Conservation (phyloP, 2,888 invertebrate genomes). For the Orthosia cruda region DNA sequence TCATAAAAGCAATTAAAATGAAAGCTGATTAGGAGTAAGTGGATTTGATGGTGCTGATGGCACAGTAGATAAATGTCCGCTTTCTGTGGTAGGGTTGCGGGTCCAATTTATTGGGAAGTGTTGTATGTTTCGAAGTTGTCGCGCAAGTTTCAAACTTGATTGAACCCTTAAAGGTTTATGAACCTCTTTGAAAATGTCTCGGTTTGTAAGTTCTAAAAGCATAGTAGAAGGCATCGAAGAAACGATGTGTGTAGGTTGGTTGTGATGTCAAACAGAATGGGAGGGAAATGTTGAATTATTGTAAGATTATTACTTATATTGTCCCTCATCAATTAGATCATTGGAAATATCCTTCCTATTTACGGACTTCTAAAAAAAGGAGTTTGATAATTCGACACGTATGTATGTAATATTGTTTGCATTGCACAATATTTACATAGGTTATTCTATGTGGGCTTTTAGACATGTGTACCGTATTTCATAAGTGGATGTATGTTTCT, state of each 20-base stretch:
- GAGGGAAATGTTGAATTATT: no score
- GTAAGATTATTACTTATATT: neutral
- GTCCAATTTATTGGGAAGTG: neutral
- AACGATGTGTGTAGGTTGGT: no score
- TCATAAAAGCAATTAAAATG: slow-evolving; percentile 63
- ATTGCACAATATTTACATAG: no score
- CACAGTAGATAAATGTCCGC: neutral
- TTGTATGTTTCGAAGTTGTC: neutral
- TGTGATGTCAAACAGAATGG: no score
- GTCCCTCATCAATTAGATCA: neutral
- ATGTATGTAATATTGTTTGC: no score
- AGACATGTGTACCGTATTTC: no score
- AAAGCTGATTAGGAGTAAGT: slow-evolving; percentile 57
- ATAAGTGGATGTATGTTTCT: no score
- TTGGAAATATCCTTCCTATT: neutral
- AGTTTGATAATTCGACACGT: neutral
- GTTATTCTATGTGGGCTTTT: no score
- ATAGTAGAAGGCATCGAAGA: neutral
- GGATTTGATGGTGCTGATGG: slow-evolving; percentile 28
- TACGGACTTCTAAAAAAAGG: neutral
- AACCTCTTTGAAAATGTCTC: no score
- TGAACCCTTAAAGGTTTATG: neutral
- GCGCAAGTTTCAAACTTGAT: neutral
- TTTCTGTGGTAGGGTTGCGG: neutral
- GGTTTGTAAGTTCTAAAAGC: neutral